Evolutionary conservation across 1,140 invertebrate genomes (phyloP), one percentile per base, ranked within the genome.

Genomic region (Uloborus diversus): DNA sequence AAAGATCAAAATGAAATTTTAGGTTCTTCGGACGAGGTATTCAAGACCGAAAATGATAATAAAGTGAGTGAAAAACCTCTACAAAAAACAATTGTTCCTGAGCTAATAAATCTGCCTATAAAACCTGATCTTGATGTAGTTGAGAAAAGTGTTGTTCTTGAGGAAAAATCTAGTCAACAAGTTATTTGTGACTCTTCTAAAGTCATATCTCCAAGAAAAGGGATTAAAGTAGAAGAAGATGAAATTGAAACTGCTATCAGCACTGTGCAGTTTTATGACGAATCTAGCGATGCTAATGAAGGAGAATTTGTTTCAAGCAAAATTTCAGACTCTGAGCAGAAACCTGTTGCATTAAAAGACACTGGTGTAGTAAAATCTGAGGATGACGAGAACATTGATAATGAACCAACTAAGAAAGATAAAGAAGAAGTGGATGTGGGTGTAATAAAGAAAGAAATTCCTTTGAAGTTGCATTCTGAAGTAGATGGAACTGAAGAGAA

Each of bases 241-340:
- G 75, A 78, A 28, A 68, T 78, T 27, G 75, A 78, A 28, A 78
- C 75, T 4, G 75, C 75, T 2, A 68, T 78, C 2, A 59, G 53
- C 25, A 78, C 47, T 30, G 75, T 78, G 13, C 47, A 28, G 25
- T 57, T 57, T 25, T 23, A 57, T 23, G 71, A 76, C 14, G 64
- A 57, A 59, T 35, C 28, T 4, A 65, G 33, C 7, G 59, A 64
- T 37, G 28, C n/a, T 1, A 65, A 35, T n/a, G 71, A 64, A 20
- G 37, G 7, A 42, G 17, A 42, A 42, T 42, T 42, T 9, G 17
- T 17, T 42, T 42, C 37, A 42, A 42, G 37, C 17, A 7, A 7
- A 17, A 42, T 9, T 9, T 9, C 37, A 42, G 17, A 42, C 14
- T 7, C 5, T 5, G 23, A n/a, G 4, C 5, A 56, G 5, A 20